Conservation (phyloP, 2,113 vertebrate genomes). For the Muscicapa adusta region DNA sequence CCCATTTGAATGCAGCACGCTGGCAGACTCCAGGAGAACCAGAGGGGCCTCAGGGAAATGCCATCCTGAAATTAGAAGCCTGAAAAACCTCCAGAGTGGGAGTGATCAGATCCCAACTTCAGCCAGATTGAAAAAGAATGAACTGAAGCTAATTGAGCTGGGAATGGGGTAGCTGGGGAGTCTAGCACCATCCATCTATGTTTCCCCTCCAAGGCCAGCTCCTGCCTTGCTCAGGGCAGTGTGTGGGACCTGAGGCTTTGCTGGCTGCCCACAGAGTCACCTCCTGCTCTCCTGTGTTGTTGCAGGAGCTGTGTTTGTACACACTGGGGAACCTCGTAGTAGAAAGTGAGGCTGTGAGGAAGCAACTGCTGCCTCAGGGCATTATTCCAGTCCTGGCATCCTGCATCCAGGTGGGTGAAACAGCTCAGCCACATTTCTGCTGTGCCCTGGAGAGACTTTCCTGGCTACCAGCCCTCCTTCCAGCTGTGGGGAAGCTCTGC, state of each 20-base stretch:
- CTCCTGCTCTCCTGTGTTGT: background rate
- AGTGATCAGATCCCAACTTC: background rate
- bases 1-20: background rate
- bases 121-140: background rate
- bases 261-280: background rate
- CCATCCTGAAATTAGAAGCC: background rate
- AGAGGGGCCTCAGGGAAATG: background rate
- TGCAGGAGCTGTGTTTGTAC: conserved; percentile 93
- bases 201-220: background rate
- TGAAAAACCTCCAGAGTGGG: background rate
- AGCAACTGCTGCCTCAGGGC: conserved; percentile 89
- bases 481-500: background rate
- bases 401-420: conserved; percentile 84
- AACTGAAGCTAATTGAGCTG: background rate
- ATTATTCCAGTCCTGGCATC: conserved; percentile 82
- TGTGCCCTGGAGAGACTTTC: background rate
- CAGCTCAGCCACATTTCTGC: background rate
- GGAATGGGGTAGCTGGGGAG: background rate
- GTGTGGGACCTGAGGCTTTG: background rate
- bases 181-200: background rate
- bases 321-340: conserved; percentile 90
- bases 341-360: conserved; percentile 82
- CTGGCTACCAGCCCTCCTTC: background rate
- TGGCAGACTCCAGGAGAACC: background rate
- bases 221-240: background rate